Evolutionary conservation across 2,888 invertebrate genomes (phyloP), one percentile per base, ranked within the genome.

Genomic region (Sphaerophoria taeniata): DNA sequence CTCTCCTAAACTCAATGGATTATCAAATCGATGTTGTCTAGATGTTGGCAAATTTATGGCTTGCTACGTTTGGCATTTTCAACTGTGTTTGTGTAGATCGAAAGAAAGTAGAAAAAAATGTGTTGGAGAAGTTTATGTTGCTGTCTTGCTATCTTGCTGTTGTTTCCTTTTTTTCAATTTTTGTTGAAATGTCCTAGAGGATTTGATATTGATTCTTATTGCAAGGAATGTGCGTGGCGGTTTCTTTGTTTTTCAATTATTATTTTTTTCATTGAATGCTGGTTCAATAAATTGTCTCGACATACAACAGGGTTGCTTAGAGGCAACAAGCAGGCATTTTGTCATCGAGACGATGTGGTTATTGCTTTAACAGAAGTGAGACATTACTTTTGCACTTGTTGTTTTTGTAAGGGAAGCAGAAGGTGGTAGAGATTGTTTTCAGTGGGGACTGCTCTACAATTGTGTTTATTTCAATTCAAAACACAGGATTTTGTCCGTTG

Each of bases 1-100:
- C 24, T 24, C 24, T 24, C 39, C 24, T n/a, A 53, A 67, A 51
- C 71, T 55, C 61, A 63, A 56, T 65, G 77, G 77, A 78, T 78
- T 78, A 78, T 72, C 77, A 78, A 78, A 63, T 78, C 71, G 63
- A 65, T 72, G 47, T 70, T 65, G 55, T 58, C 33, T 43, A 53
- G 77, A 71, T 78, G 71, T 58, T 53, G 33, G 63, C 43, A 56
- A 72, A 78, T 78, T 78, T 78, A 78, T 71, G 55, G 70, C 55
- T 43, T 24, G 36, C 61, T 53, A 43, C 43, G 33, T 53, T 63
- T 71, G 56, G 63, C 55, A 49, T 71, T 70, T 61, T 61, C 14
- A 60, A 31, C 56, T 31, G 14, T 39, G 31, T 14, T 12, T 43
- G 6, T 43, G 3, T 47, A 53, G 24, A 45, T 31, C 31, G 33